Base-by-base conservation (phyloP, 2,888 invertebrate genomes). In the Tenthredo notha region DNA sequence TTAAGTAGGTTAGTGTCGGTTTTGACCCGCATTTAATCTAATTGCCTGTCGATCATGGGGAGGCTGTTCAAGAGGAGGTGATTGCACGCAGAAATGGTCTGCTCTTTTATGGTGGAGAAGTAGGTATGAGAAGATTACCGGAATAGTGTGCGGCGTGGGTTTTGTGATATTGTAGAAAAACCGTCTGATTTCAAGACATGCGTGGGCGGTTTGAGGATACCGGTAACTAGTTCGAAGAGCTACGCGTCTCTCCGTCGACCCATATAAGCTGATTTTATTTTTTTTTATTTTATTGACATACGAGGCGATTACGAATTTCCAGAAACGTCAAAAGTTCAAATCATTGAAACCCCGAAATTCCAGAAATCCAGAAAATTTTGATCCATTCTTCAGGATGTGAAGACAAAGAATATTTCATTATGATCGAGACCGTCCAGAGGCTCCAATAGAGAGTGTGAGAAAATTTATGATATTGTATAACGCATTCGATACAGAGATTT, bases 1-100 rank as follows among this genome's bases (percentile, higher is more conserved):
- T n/a, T 37, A 74, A 74, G 72, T 74, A 74, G 72, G 72, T 25
- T 74, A 74, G 72, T 74, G 72, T 12, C 43, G 72, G 72, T 74
- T 74, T 74, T 43, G 72, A 43, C 40, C 72, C 72, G 72, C 72
- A 43, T 74, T 74, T 43, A 74, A 74, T 74, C 43, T 74, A 40
- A 43, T 74, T 74, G 43, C 72, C 67, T 67, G 67, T 67, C 67
- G 67, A 67, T 67, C 67, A 67, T 18, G 67, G 67, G 67, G 33
- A 67, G 29, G 25, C 33, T 29, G 67, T 12, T 18, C 12, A 29
- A 18, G 33, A 33, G 4, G 67, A 67, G 15, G 67, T 18, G 33
- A 67, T 67, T 33, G 67, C 33, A 33, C 67, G 67, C 18, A 33
- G 61, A 61, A 61, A 61, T 18, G 29, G 67, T 33, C 18, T 29